Percentiles rank a stretch among this genome's conserved stretches.
These are phyloP conservation scores for Acronicta psi DNA, from an alignment of 2,888 invertebrate species.

Conservation along the genomic window DNA sequence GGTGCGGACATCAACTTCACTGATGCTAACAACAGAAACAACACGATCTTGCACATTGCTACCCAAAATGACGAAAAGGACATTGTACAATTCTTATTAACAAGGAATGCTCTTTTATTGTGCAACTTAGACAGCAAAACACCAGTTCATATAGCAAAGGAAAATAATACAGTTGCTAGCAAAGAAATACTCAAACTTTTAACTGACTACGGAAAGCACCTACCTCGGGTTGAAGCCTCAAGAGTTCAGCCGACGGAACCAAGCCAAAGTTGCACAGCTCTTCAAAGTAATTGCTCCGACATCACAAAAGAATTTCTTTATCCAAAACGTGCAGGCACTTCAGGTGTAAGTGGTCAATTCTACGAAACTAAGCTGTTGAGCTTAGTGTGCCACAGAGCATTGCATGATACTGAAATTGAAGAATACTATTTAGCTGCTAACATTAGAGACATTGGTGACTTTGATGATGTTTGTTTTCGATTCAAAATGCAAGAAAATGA, in stretches of 20 bases:
- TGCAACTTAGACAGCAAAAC: constrained; percentile 34
- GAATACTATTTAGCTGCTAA: constrained; percentile 62
- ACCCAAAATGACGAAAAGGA: constrained; percentile 44
- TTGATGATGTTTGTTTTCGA: constrained; percentile 64
- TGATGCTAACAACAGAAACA: constrained; percentile 46
- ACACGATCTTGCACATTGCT: constrained; percentile 53
- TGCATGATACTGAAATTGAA: constrained; percentile 56
- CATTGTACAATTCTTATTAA: constrained; percentile 42
- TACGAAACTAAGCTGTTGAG: constrained; percentile 62
- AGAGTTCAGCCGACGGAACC: constrained; percentile 9
- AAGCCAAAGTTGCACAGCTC: constrained; percentile 8
- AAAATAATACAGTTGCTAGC: constrained; percentile 30
- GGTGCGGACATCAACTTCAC: constrained; percentile 52
- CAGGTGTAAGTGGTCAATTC: constrained; percentile 54
- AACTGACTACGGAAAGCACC: constrained; percentile 19
- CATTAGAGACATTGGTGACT: constrained; percentile 61
- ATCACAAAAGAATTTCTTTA: constrained; percentile 24
- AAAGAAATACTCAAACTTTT: constrained; percentile 41
- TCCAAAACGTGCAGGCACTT: constrained; percentile 50
- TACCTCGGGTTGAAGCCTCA: constrained; percentile 1
- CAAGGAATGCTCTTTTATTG: constrained; percentile 32
- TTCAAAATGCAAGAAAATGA: constrained; percentile 46
- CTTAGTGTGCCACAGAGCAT: constrained; percentile 58
- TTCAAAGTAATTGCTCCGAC: neutral
- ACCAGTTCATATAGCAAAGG: constrained; percentile 43